Conservation (phyloP, 2,113 vertebrate species). For the Syrmaticus mikado region DNA sequence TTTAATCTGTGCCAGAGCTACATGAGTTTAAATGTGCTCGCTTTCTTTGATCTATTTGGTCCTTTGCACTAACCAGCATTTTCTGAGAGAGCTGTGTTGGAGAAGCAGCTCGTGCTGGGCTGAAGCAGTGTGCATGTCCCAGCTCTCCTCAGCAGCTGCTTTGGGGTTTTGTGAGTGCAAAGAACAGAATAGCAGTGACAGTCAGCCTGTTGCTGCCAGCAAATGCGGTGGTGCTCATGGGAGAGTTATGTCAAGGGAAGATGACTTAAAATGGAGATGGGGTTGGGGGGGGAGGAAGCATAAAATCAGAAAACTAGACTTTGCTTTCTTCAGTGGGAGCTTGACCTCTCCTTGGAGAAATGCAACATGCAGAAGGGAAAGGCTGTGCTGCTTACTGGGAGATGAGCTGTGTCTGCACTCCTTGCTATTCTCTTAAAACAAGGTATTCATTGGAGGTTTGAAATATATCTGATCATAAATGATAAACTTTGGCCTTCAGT, state of each 20-base stretch:
- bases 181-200: neutral
- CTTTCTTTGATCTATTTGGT: neutral
- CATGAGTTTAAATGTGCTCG: neutral
- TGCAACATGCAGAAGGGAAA: neutral
- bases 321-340: neutral
- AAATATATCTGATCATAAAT: neutral
- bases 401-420: neutral
- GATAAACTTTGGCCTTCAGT: neutral
- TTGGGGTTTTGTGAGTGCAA: neutral
- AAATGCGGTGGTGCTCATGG: rapidly evolving
- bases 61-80: neutral
- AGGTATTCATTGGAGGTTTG: neutral
- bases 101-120: neutral
- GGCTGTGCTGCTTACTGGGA: neutral
- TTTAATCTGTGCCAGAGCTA: neutral
- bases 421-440: neutral
- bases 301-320: neutral
- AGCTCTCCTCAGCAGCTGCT: neutral
- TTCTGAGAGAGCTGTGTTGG: neutral
- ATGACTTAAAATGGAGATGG: neutral
- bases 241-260: neutral
- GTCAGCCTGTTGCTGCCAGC: neutral
- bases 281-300: neutral
- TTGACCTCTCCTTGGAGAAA: neutral
- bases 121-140: rapidly evolving